phyloP scores from a whole-genome alignment of 2,797 vertebrate species.

The Pyrocephalus nanus region DNA sequence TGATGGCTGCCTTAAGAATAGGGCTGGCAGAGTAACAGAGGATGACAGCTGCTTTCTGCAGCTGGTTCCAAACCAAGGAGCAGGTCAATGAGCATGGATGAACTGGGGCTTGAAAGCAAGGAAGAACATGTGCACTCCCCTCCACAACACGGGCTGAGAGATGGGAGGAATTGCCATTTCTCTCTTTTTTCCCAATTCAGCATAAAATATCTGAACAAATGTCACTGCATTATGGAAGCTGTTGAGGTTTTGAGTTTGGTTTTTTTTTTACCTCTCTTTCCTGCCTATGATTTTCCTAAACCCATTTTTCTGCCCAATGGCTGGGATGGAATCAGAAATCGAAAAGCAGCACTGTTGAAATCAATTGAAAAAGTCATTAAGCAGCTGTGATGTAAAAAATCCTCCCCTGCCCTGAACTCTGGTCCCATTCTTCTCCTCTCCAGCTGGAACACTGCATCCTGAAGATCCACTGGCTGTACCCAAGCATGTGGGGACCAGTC shows the following conservation, averaged over 20 bases:
- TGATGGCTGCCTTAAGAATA: constrained; percentile 54
- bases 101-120: constrained; percentile 37
- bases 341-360: constrained; percentile 54
- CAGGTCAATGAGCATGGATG: constrained; percentile 30
- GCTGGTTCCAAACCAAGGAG: constrained; percentile 34
- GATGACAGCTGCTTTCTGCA: constrained; percentile 62
- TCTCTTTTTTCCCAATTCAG: constrained; percentile 6
- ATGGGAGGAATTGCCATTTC: background rate
- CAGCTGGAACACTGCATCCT: constrained; percentile 53
- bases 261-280: background rate
- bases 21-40: constrained; percentile 49
- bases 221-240: background rate
- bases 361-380: constrained; percentile 68
- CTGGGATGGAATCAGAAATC: constrained; percentile 55
- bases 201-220: constrained; percentile 39
- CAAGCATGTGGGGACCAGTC: constrained; percentile 60
- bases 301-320: constrained; percentile 35
- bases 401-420: constrained; percentile 8
- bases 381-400: constrained; percentile 36
- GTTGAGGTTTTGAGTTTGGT: background rate
- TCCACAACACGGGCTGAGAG: background rate
- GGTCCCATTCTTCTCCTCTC: constrained; percentile 14
- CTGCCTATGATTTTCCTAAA: constrained; percentile 24
- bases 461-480: constrained; percentile 73
- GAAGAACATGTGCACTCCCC: background rate